These are phyloP conservation scores for Drosophila setifemur DNA, from an alignment of 1,140 invertebrate genomes.

Conservation along the genomic window DNA sequence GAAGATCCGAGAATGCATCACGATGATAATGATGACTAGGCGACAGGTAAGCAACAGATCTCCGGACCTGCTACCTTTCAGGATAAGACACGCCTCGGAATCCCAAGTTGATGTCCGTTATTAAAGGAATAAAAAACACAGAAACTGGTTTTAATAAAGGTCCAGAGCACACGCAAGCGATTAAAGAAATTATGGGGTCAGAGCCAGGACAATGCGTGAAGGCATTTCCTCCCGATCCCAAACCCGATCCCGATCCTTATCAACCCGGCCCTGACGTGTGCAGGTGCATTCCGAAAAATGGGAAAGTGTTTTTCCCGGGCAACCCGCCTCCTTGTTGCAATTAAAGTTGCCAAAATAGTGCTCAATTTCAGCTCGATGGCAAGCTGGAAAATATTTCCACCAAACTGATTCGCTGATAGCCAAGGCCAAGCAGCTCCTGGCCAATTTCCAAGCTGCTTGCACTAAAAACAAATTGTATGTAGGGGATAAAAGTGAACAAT, in stretches of 20 bases:
- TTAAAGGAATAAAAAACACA: conserved; percentile 55
- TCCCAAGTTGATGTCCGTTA: conserved; percentile 64
- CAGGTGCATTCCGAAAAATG: conserved; percentile 66
- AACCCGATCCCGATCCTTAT: conserved; percentile 35
- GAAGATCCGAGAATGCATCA: conserved; percentile 35
- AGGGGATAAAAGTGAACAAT: background rate
- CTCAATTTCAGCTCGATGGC: conserved; percentile 18
- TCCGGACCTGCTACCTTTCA: conserved; percentile 29
- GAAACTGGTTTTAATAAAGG: conserved; percentile 52
- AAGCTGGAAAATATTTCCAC: conserved; percentile 41
- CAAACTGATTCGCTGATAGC: conserved; percentile 13
- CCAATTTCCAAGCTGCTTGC: conserved; percentile 37
- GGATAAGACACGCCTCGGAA: conserved; percentile 71
- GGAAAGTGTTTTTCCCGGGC: conserved; percentile 64
- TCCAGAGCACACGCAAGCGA: conserved; percentile 62
- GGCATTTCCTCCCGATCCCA: conserved; percentile 46
- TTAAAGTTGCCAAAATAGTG: conserved; percentile 54
- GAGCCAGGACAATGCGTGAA: conserved; percentile 64
- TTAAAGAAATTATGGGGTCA: conserved; percentile 65
- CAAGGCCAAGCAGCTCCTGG: conserved; percentile 14
- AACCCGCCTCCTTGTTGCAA: conserved; percentile 19
- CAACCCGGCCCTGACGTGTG: conserved; percentile 51
- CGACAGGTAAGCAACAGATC: conserved; percentile 41
- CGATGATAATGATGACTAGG: conserved; percentile 30
- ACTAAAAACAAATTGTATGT: conserved; percentile 9